A percentile compares a stretch with the other conserved stretches of the same genome.
Evolutionary conservation across 2,797 vertebrate species (phyloP).

Genomic region (Crenichthys baileyi): DNA sequence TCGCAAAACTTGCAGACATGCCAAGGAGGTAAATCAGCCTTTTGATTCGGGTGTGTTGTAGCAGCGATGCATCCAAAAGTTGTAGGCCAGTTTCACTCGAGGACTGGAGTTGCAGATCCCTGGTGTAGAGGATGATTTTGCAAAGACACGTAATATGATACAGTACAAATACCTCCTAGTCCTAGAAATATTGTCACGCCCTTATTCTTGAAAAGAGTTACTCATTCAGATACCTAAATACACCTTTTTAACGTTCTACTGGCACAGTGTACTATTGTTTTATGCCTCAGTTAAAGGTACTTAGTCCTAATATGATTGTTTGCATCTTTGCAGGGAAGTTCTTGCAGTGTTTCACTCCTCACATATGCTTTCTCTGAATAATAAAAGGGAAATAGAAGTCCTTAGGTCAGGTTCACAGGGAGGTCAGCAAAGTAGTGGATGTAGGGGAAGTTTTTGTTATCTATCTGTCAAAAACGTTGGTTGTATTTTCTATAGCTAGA

Average conservation of each 20-base stretch:
- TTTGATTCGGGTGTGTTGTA: no score
- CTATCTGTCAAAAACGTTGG: not conserved
- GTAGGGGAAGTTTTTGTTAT: conserved; percentile 6
- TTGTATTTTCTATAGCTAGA: not conserved
- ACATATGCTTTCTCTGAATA: not conserved
- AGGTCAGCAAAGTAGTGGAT: not conserved
- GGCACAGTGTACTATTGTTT: not conserved
- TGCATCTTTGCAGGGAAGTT: no score
- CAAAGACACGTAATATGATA: not conserved
- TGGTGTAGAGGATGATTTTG: not conserved
- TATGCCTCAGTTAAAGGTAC: not conserved
- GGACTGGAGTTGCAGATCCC: no score
- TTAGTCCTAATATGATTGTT: not conserved
- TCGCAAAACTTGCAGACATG: no score
- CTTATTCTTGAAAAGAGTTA: not conserved
- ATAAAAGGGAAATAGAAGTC: conserved; percentile 3
- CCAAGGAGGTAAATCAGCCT: no score
- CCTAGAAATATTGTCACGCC: not conserved
- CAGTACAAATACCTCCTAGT: not conserved
- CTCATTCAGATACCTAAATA: not conserved
- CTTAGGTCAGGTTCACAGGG: conserved; percentile 1
- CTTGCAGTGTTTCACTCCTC: not conserved
- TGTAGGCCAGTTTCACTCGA: no score
- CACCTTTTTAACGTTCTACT: not conserved
- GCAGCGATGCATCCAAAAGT: no score